Evolutionary conservation across 2,113 vertebrate species (phyloP), one percentile per base, ranked within the genome.

Genomic region (Halichoeres trimaculatus): DNA sequence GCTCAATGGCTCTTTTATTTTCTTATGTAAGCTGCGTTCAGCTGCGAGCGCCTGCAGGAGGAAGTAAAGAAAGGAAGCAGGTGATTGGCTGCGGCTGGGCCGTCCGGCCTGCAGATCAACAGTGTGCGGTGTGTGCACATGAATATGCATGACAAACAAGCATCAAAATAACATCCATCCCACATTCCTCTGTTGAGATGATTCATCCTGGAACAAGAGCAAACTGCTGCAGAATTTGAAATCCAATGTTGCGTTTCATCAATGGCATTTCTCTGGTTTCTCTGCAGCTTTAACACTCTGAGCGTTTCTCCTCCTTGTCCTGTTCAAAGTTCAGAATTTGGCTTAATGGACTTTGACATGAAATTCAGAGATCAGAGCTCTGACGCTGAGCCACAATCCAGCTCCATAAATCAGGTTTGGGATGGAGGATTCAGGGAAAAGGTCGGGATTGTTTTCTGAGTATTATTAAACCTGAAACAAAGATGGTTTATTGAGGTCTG

Each of bases 1-100:
- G 36, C 62, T 90, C 78, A 91, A 88, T 84, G 63, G 40, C 12
- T 45, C 79, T 80, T 85, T 92, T 87, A 68, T 88, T 75, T 70
- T 51, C 73, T 91, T 88, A 90, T 84, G 67, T 87, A 91, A 91
- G 78, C 62, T 65, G 61, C 17, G 35, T 26, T 60, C 20, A 35
- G 70, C 48, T 43, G 26, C 4, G n/a, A 51, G 47, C 11, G 24
- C 66, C 70, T 57, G 76, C 63, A 75, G 47, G n/a, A 87, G 56
- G 72, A 81, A 55, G 43, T 67, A 16, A 48, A 73, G 61, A 68
- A 55, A 40, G 58, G 82, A 81, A 22, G 78, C 68, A 52, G 69
- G 51, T 74, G 34, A 60, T 54, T 66, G 50, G 80, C 57, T 62
- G 76, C 3, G 19, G 70, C 36, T 14, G 0, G 55, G 20, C 36